A percentile compares a stretch with the other conserved stretches of the same genome.
Evolutionary conservation across 1,140 invertebrate genomes (phyloP).

Genomic region (Stegodyphus dumicola): DNA sequence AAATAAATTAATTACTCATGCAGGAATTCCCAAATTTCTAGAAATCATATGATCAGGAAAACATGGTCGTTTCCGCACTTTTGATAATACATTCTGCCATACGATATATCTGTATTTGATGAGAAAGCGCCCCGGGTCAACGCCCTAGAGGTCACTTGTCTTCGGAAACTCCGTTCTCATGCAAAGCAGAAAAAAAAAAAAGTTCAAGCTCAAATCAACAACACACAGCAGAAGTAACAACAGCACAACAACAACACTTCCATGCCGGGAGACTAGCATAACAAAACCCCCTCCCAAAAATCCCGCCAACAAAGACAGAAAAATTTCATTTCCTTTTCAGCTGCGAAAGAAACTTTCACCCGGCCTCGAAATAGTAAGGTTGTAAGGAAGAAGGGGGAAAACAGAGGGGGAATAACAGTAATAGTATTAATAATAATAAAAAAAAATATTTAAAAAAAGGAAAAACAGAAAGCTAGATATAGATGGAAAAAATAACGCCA

Average conservation of each 20-base stretch:
- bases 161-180: not conserved
- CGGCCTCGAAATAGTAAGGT: constrained; percentile 4
- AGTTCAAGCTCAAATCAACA: not conserved
- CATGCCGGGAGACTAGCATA: not conserved
- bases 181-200: constrained; percentile 8
- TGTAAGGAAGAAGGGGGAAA: not conserved
- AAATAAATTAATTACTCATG: no score
- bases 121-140: constrained; percentile 18
- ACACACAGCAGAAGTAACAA: constrained; percentile 28
- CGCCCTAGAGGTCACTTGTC: constrained; percentile 43
- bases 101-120: not conserved
- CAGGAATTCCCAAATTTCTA: no score
- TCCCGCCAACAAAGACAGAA: not conserved
- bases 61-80: no score
- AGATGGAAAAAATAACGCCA: constrained; percentile 8
- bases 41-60: no score
- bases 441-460: no score
- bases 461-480: constrained; percentile 16
- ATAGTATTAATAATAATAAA: constrained; percentile 56
- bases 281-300: not conserved
- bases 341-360: constrained; percentile 37
- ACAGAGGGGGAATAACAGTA: not conserved
- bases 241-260: constrained; percentile 36
- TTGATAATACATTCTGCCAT: not conserved
- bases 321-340: constrained; percentile 8